Base-by-base conservation (phyloP, 2,888 invertebrate genomes). In the Ischnura elegans region DNA sequence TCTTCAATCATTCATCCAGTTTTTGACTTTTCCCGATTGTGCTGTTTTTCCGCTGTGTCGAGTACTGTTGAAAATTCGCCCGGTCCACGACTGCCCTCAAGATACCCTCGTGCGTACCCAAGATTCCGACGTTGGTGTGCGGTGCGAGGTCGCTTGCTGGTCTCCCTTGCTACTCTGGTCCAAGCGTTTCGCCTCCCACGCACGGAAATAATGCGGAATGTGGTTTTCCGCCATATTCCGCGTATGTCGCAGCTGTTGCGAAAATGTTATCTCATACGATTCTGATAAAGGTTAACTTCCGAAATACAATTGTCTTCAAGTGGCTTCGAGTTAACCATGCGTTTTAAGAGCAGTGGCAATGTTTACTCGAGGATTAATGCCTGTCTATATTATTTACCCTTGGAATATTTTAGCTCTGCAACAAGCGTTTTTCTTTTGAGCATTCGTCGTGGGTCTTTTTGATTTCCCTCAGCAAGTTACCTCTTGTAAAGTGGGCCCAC, bases 101-200 rank as follows among this genome's bases (percentile, higher is more conserved):
- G 19, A 19, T 19, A 19, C 51, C 19, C 51, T 51, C 51, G 16
- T 51, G 13, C 51, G 51, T n/a, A n/a, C n/a, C n/a, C 51, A 6
- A 19, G 51, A 19, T 51, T 51, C 51, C 51, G 19, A 51, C 51
- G 51, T 51, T 51, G 51, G 16, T 19, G 51, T 51, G 51, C 51
- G 51, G 8, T 10, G 36, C 76, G 76, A 76, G 76, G 76, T 76
- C 76, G 13, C 25, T 76, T 25, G 8, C 2, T 76, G 1, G 76
- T 76, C 36, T 76, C 76, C 36, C 76, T 36, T 36, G n/a, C 66
- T 29, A 13, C 29, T 29, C 61, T n/a, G n/a, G 29, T 5, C 29
- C 76, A 2, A 36, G 29, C 76, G 66, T 29, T 66, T 66, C 66
- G 76, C 76, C 76, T 76, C 76, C 76, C 36, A 76, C 76, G 76